These are phyloP conservation scores for Urechis unicinctus DNA, from an alignment of 2,888 invertebrate species.

Conservation along the genomic window DNA sequence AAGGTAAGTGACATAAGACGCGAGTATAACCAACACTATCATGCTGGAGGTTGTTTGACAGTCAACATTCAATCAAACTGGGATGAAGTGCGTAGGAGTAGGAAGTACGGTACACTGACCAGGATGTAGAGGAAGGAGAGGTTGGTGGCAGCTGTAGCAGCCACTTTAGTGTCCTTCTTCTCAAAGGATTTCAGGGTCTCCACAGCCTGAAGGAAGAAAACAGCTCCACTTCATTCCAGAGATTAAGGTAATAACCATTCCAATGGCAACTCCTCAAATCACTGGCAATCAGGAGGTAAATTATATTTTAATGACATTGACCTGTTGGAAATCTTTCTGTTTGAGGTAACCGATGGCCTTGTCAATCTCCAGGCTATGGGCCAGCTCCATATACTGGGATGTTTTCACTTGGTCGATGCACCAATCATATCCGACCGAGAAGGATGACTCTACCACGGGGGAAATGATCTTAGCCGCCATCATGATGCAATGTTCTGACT, in stretches of 20 bases:
- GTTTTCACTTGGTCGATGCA: constrained; percentile 90
- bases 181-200: constrained; percentile 80
- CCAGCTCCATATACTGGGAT: constrained; percentile 75
- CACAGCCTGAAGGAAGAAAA: constrained; percentile 60
- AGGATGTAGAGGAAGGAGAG: constrained; percentile 76
- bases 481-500: constrained; percentile 75
- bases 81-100: no score
- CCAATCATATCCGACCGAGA: constrained; percentile 58
- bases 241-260: not conserved
- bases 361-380: constrained; percentile 82
- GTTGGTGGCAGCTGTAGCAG: constrained; percentile 78
- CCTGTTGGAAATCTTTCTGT: constrained; percentile 66
- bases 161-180: constrained; percentile 73
- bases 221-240: not conserved
- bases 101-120: constrained; percentile 53
- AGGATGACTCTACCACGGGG: constrained; percentile 66
- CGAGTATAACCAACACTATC: no score
- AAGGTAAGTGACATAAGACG: no score
- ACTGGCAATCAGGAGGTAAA: no score
- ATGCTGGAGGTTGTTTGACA: no score
- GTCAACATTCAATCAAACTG: no score
- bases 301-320: no score
- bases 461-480: constrained; percentile 84
- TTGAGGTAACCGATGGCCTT: constrained; percentile 80
- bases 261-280: no score